Percentiles rank a stretch among this genome's conserved stretches.
Conservation (phyloP, 2,888 invertebrate genomes). For the Horisme vitalbata region DNA sequence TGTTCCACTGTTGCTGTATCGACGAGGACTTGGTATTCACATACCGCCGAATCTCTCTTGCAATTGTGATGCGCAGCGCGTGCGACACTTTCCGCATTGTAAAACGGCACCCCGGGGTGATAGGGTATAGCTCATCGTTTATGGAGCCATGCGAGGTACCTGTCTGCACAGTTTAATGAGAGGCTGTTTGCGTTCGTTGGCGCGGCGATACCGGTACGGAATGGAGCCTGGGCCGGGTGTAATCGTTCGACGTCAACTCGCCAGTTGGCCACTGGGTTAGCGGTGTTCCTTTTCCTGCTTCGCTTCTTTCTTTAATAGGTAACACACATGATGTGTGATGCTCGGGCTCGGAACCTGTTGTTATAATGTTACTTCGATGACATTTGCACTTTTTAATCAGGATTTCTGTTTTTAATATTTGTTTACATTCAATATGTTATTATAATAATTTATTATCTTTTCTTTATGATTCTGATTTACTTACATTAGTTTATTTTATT, state of each 20-base stretch:
- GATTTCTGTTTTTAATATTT: too few relatives aligned
- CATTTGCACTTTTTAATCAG: not conserved
- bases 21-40: conserved; percentile 71
- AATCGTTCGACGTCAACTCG: conserved; percentile 68
- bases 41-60: conserved; percentile 76
- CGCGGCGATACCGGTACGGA: conserved; percentile 69
- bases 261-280: conserved; percentile 82
- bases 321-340: conserved; percentile 53
- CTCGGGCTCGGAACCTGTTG: conserved; percentile 38
- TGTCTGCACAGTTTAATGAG: conserved; percentile 50
- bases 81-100: conserved; percentile 74
- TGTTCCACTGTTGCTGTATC: conserved; percentile 50
- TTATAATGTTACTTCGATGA: conserved; percentile 20
- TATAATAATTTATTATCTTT: too few relatives aligned
- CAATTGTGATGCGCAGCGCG: conserved; percentile 72
- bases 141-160: conserved; percentile 45
- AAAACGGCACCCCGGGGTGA: conserved; percentile 69
- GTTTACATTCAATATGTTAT: too few relatives aligned
- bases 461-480: too few relatives aligned
- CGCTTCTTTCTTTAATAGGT: conserved; percentile 64
- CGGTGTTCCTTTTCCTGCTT: conserved; percentile 79
- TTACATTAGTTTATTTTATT: too few relatives aligned
- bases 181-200: conserved; percentile 60
- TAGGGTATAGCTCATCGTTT: conserved; percentile 59
- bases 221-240: conserved; percentile 66